Conservation (phyloP, 2,797 vertebrate genomes). For the Glossophaga mutica region DNA sequence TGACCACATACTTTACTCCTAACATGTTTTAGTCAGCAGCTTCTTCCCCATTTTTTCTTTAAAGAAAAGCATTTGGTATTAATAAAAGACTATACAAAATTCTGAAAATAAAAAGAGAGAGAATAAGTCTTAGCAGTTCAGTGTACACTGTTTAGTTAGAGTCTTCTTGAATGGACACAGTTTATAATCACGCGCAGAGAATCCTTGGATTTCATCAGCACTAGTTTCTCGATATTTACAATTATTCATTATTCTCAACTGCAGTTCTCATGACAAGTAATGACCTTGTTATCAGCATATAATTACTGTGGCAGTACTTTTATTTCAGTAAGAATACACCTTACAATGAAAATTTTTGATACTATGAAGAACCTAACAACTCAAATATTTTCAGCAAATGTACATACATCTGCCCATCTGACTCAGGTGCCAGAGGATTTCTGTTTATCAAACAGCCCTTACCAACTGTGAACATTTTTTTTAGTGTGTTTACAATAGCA, state of each 20-base stretch:
- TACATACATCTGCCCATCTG: background rate
- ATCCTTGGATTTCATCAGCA: background rate
- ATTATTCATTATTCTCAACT: background rate
- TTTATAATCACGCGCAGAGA: background rate
- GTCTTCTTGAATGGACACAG: background rate
- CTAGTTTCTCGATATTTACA: slow-evolving; percentile 23
- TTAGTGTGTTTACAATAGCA: background rate
- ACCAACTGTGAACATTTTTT: background rate
- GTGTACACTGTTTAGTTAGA: background rate
- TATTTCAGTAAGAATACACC: background rate
- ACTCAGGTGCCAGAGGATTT: background rate
- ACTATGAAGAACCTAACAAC: background rate
- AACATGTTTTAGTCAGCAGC: background rate
- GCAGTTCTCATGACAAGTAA: background rate
- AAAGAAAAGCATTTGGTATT: background rate
- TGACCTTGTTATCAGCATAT: background rate
- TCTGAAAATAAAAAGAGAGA: slow-evolving; percentile 4
- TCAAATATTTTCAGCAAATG: background rate
- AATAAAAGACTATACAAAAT: background rate
- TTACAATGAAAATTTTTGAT: slow-evolving; percentile 12
- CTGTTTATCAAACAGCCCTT: background rate
- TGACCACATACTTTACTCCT: background rate
- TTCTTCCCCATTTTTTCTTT: background rate
- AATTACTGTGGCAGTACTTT: slow-evolving; percentile 13
- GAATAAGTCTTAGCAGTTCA: background rate